Base-by-base conservation (phyloP, 1,140 invertebrate genomes). In the Pogonomyrmex barbatus region DNA sequence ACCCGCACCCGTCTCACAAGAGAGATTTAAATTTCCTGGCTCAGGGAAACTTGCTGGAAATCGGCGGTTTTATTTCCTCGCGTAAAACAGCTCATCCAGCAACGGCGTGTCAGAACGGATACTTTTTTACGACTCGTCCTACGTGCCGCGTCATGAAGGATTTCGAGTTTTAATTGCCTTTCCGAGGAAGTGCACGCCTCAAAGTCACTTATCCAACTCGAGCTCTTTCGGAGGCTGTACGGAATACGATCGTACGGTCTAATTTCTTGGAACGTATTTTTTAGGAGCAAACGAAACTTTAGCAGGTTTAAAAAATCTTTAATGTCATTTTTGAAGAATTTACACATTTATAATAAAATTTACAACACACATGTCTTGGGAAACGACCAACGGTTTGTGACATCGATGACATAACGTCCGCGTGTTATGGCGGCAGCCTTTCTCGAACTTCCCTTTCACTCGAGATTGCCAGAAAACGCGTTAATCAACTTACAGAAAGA, bases 21-120 rank as follows among this genome's bases (percentile, higher is more conserved):
- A 83, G 89, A 83, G 89, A 88, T 88, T 90, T 90, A 88, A 90
- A 90, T 90, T 90, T 90, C 87, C 89, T 83, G 77, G 56, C 52
- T 54, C 75, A 12, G 54, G 89, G 54, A 90, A 90, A 90, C 82
- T 75, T 78, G 36, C 50, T 62, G 71, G 88, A 56, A 84, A 86
- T 89, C 70, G 56, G 36, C 71, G 83, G 52, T 88, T 90, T 90
- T 90, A 90, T 90, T 90, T 90, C 82, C 24, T 45, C 71, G 60
- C 86, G n/a, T 88, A 83, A 85, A 90, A 88, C 56, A 65, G 73
- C 47, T 56, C 24, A 36, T 88, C 81, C 52, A 36, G 50, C 54
- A 56, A 10, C 17, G 14, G 52, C 33, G 33, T 45, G 47, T n/a
- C 54, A 30, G 50, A 17, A 42, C 10, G 86, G 50, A 50, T 67